These are phyloP conservation scores for Mionectes olivaceus DNA, from an alignment of 2,797 vertebrate species.

Conservation along the genomic window DNA sequence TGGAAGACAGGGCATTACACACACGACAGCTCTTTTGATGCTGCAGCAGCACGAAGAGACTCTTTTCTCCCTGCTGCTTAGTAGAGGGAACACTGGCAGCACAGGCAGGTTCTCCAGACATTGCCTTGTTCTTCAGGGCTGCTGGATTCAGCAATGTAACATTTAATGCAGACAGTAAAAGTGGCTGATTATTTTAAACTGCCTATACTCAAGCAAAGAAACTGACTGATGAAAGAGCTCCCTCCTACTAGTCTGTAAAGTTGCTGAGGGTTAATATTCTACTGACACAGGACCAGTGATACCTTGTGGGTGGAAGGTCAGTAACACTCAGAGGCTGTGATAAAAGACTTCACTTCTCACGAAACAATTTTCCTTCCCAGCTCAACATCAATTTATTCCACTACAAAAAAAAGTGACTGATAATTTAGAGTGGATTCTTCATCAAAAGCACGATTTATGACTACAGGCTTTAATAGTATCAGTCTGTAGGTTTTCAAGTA, in stretches of 20 bases:
- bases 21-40: neutral
- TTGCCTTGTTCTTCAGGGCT: neutral
- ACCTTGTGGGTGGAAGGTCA: neutral
- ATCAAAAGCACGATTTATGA: neutral
- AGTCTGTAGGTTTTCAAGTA: neutral
- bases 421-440: neutral
- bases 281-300: neutral
- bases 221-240: neutral
- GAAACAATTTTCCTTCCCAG: neutral
- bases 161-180: neutral
- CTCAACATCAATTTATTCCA: neutral
- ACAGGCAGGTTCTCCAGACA: neutral
- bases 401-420: neutral
- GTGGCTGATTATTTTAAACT: neutral
- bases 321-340: neutral
- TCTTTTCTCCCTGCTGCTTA: neutral
- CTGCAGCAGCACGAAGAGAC: neutral
- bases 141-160: neutral
- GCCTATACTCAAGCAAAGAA: neutral
- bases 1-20: constrained; percentile 9
- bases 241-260: neutral
- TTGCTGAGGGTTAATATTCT: neutral
- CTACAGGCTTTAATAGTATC: neutral
- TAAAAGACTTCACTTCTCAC: neutral
- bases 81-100: neutral